Base-by-base conservation (phyloP, 1,140 invertebrate species). In the Zaprionus davidi region DNA sequence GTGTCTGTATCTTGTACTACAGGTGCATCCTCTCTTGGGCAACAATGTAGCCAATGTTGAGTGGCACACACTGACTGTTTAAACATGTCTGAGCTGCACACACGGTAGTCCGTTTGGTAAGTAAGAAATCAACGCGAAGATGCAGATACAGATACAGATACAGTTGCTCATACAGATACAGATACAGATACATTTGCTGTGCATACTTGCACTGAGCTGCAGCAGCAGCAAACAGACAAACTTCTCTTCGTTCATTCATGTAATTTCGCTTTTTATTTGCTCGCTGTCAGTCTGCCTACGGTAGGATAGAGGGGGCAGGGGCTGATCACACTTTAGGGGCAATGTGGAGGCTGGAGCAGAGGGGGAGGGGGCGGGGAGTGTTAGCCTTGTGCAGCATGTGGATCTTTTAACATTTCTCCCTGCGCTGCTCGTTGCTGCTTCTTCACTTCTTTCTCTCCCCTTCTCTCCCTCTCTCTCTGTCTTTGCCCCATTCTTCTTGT, bases 201-300 rank as follows among this genome's bases (percentile, higher is more conserved):
- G 46, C 46, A 51, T 20, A 49, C n/a, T 49, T 49, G 17, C 46
- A 49, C 46, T 20, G 17, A 24, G 11, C 11, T 5, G 17, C n/a
- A 15, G 49, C 49, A 20, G 17, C 20, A 20, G 22, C 55, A 49
- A 51, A 46, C 31, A 44, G 41, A 11, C 44, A 17, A 46, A 28
- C 51, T 46, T 41, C 51, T 46, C 34, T 28, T 63, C 44, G 46
- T 83, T 81, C 78, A 84, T 84, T 84, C 78, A 85, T 84, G 78
- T 86, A 84, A 84, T 86, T 85, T 78, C 56, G 75, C 75, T 76
- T 78, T 79, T 82, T 70, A 66, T 66, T 64, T 71, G 72, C 57
- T 78, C 38, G 46, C 24, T 34, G 55, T 66, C 44, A 49, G 55
- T 13, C 36, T n/a, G 20, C 5, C 38, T 49, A 0, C 5, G 7